A percentile compares a stretch with the other conserved stretches of the same genome.
Evolutionary conservation across 1,140 invertebrate genomes (phyloP).

Genomic region (Eurosta solidaginis): DNA sequence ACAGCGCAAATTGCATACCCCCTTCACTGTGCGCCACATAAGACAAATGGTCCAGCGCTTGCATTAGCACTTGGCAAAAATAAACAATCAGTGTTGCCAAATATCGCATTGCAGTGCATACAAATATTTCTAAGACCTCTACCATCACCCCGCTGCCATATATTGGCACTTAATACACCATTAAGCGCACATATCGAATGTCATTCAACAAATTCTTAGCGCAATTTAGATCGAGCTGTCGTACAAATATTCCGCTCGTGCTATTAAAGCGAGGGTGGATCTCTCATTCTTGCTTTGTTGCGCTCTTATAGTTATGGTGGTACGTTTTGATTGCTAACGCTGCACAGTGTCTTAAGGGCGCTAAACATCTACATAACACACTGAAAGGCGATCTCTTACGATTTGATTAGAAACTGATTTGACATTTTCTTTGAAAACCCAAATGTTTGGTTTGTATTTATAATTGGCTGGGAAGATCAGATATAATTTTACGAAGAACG

Average conservation of each 20-base stretch:
- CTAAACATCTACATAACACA: too few relatives aligned
- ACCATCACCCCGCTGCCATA: background rate
- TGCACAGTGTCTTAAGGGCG: too few relatives aligned
- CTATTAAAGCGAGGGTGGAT: background rate
- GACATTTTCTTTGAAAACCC: too few relatives aligned
- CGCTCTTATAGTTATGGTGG: too few relatives aligned
- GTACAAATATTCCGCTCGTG: background rate
- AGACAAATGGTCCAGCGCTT: background rate
- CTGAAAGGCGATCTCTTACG: too few relatives aligned
- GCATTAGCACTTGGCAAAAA: background rate
- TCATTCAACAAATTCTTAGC: conserved; percentile 18
- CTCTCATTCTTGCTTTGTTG: background rate
- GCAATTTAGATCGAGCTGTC: background rate
- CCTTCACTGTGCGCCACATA: background rate
- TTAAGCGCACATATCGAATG: conserved; percentile 30
- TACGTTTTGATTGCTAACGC: too few relatives aligned
- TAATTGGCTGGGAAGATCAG: too few relatives aligned
- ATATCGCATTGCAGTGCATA: background rate
- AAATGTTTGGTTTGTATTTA: too few relatives aligned
- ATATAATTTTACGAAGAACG: too few relatives aligned
- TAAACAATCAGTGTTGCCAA: conserved; percentile 18
- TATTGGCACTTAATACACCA: conserved; percentile 7
- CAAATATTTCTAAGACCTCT: background rate
- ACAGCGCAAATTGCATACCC: background rate
- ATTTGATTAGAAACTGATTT: too few relatives aligned